phyloP scores from a whole-genome alignment of 2,797 vertebrate genomes.

The Crenichthys baileyi region DNA sequence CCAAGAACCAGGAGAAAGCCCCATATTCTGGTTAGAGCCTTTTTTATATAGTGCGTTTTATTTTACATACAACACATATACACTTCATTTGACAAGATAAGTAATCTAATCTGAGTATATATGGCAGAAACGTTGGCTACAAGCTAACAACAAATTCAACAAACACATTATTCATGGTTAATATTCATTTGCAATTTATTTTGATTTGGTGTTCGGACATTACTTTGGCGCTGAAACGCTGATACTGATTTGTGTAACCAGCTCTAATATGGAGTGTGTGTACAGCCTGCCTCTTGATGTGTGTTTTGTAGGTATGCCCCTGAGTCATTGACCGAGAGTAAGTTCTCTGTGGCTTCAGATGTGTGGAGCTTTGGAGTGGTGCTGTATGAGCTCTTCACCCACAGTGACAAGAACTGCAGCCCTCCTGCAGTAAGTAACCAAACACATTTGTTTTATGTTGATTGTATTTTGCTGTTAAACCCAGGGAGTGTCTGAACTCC shows the following conservation, averaged over 20 bases:
- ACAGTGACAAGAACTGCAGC: conserved; percentile 94
- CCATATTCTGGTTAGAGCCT: conserved; percentile 93
- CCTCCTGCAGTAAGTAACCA: conserved; percentile 87
- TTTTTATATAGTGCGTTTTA: background rate
- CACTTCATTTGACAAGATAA: background rate
- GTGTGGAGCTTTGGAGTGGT: conserved; percentile 98
- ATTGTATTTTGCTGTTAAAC: background rate
- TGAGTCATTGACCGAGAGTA: conserved; percentile 95
- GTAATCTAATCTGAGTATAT: background rate
- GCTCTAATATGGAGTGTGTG: background rate
- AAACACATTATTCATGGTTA: background rate
- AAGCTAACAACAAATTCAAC: background rate
- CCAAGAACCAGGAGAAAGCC: conserved; percentile 96
- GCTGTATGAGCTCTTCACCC: conserved; percentile 96
- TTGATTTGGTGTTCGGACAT: background rate
- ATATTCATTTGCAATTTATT: background rate
- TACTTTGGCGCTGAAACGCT: background rate
- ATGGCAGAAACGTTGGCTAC: background rate
- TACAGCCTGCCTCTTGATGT: conserved; percentile 6
- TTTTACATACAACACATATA: background rate
- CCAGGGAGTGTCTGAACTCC: no score
- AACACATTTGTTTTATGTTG: background rate
- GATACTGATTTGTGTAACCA: background rate
- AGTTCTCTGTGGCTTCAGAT: conserved; percentile 96
- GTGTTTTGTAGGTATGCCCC: conserved; percentile 90